Evolutionary conservation across 2,113 vertebrate species (phyloP).

Genomic region (Cebidichthys violaceus): DNA sequence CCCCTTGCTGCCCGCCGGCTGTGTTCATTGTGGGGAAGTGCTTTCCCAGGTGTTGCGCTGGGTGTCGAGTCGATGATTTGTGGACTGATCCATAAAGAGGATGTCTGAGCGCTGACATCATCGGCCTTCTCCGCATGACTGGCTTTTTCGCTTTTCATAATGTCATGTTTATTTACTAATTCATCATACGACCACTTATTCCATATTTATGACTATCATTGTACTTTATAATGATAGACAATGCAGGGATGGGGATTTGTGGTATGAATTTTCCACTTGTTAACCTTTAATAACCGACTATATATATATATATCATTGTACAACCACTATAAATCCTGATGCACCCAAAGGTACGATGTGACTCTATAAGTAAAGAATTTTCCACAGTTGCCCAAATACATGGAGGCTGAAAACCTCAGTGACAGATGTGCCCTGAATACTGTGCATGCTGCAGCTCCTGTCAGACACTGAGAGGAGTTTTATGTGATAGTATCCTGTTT

Average conservation of each 20-base stretch:
- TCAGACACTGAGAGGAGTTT: neutral
- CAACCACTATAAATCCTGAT: conserved; percentile 7
- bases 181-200: conserved; percentile 9
- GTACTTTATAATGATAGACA: conserved; percentile 7
- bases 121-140: neutral
- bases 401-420: neutral
- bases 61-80: conserved; percentile 61
- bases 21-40: conserved; percentile 19
- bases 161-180: conserved; percentile 17
- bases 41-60: conserved; percentile 57
- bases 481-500: neutral
- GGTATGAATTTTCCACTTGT: neutral
- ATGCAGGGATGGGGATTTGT: neutral
- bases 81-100: conserved; percentile 25
- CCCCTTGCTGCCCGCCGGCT: conserved; percentile 27
- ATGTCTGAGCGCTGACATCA: conserved; percentile 42
- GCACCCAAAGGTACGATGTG: conserved; percentile 1
- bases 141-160: neutral
- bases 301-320: conserved; percentile 1
- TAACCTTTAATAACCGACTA: neutral
- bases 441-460: neutral
- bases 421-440: conserved; percentile 3
- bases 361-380: conserved; percentile 14
- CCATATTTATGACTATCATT: neutral
- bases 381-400: conserved; percentile 14